Percentiles rank a stretch among this genome's conserved stretches.
phyloP scores from a whole-genome alignment of 2,888 invertebrate species.

The Prosapia bicincta region DNA sequence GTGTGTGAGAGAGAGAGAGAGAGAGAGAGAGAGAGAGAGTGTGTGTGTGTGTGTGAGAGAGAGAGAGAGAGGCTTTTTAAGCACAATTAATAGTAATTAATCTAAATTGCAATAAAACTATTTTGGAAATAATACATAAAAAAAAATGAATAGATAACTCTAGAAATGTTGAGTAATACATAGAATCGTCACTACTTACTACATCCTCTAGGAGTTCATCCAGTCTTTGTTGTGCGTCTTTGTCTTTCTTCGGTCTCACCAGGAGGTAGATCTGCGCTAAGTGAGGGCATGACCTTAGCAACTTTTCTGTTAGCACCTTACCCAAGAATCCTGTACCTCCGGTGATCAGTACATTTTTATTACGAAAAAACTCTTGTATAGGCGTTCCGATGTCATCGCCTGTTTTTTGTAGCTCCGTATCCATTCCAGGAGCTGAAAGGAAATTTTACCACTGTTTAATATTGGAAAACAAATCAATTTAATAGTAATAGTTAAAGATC shows the following conservation, averaged over 20 bases:
- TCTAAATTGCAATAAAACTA: too few relatives aligned
- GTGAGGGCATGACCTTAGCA: conserved; percentile 58
- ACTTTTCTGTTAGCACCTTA: conserved; percentile 65
- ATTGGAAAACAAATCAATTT: too few relatives aligned
- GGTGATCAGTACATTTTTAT: conserved; percentile 74
- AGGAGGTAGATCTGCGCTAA: conserved; percentile 57
- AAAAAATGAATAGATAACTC: too few relatives aligned
- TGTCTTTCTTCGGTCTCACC: conserved; percentile 56
- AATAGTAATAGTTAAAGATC: too few relatives aligned
- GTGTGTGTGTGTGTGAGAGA: too few relatives aligned
- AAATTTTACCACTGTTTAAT: too few relatives aligned
- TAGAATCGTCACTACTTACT: conserved; percentile 31
- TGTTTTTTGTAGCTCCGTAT: not conserved
- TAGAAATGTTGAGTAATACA: too few relatives aligned
- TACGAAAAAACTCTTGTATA: conserved; percentile 57
- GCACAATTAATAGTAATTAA: too few relatives aligned
- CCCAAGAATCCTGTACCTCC: conserved; percentile 75
- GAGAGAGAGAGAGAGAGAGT: too few relatives aligned
- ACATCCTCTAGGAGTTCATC: conserved; percentile 49
- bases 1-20: too few relatives aligned
- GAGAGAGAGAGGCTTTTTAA: too few relatives aligned
- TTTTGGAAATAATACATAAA: too few relatives aligned
- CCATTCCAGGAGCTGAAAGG: not conserved
- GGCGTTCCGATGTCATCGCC: not conserved
- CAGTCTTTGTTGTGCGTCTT: conserved; percentile 49